Base-by-base conservation (phyloP, 35 echinoderm and acorn worm genomes). In the Patiria miniata region DNA sequence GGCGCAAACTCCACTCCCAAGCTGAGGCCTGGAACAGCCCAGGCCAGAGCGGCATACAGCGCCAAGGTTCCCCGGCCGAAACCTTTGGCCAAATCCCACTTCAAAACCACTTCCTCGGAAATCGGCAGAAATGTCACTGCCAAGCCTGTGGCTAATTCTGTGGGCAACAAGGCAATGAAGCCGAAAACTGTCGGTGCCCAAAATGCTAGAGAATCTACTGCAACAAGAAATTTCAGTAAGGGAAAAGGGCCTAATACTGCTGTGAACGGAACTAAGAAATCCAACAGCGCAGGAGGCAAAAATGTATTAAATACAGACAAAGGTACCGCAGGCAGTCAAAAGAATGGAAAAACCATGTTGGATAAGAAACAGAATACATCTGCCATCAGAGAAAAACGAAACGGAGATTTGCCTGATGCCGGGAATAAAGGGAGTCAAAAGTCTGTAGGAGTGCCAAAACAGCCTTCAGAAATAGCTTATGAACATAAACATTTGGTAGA, bases 61-160 rank as follows among this genome's bases (percentile, higher is more conserved):
- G 83, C 37, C 29, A 87, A 79, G 56, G 39, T 58, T 33, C 51
- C 68, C 0, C 68, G 52, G 4, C 68, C 51, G 2, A 61, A 52
- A 73, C 37, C 58, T n/a, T 69, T 30, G 7, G 1, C 76, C 7
- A 87, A 79, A 47, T 39, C 52, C 23, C 44, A 56, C 18, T 87
- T 79, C 44, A 87, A 8, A 37, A 87, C 86, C 19, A 52, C 39
- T 22, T 87, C 86, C 18, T 33, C 86, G 40, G 69, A 79, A 79
- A 87, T 87, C 23, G 86, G 86, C 14, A 79, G 54, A 39, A 40
- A 47, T 12, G 42, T 47, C 42, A 12, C 42, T 6, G 42, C 42
- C 42, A 47, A 47, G 12, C 42, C 42, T 12, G 12, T 6, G 42
- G 42, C 42, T 47, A 47, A 47, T 12, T 6, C 42, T 47, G 4